Conservation (phyloP, 1,140 invertebrate species). For the Phymastichus coffea region DNA sequence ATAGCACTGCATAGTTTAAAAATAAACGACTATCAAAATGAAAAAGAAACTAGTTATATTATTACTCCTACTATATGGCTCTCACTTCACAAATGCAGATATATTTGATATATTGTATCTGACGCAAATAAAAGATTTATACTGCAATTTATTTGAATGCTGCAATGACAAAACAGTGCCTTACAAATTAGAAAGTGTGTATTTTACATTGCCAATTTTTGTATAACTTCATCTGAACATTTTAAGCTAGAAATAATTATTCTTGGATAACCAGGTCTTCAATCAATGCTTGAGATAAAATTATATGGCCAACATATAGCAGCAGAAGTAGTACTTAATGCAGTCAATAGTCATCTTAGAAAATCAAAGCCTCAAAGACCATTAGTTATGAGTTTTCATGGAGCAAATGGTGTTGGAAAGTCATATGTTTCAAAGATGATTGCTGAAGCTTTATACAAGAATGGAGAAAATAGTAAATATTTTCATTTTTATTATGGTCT, state of each 20-base stretch:
- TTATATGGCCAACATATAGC: slow-evolving; percentile 68
- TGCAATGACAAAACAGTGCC: slow-evolving; percentile 1
- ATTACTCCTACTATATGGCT: no score
- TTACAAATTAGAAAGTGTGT: slow-evolving; percentile 12
- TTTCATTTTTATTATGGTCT: slow-evolving; percentile 81
- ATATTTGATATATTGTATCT: no score
- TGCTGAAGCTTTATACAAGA: slow-evolving; percentile 69
- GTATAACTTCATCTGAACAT: not conserved
- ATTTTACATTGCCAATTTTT: not conserved
- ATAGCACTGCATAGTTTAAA: no score
- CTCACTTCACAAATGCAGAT: no score
- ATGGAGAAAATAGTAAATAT: slow-evolving; percentile 75
- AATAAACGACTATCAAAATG: no score
- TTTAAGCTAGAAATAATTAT: no score
- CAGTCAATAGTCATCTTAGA: slow-evolving; percentile 59
- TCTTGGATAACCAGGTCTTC: not conserved
- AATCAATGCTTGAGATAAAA: not conserved
- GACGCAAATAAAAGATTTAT: not conserved
- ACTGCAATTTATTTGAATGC: not conserved
- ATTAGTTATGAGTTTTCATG: slow-evolving; percentile 75
- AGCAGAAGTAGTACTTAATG: slow-evolving; percentile 56
- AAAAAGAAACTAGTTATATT: no score
- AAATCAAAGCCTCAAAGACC: slow-evolving; percentile 62
- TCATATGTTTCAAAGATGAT: slow-evolving; percentile 83
- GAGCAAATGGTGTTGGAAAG: slow-evolving; percentile 82